These are phyloP conservation scores for Pristionchus fissidentatus DNA, from an alignment of 2,888 invertebrate genomes.

Conservation along the genomic window DNA sequence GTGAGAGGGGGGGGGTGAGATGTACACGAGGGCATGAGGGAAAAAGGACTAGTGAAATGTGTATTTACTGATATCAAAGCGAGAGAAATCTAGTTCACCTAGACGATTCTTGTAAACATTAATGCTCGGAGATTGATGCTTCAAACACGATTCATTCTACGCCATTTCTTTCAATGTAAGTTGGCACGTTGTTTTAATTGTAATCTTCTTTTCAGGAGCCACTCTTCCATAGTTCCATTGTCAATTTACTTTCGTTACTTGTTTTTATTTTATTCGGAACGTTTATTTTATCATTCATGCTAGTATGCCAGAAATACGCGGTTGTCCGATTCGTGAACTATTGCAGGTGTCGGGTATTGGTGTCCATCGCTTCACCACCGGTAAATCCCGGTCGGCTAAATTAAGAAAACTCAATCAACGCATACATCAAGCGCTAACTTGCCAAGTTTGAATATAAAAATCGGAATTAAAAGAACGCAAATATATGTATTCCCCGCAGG, in stretches of 20 bases:
- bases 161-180: neutral
- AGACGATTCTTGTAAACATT: too few relatives aligned
- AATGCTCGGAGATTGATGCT: too few relatives aligned
- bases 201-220: neutral
- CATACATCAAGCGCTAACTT: neutral
- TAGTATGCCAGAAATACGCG: neutral
- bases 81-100: too few relatives aligned
- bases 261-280: neutral
- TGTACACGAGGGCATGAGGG: too few relatives aligned
- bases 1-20: too few relatives aligned
- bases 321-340: too few relatives aligned
- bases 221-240: neutral
- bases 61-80: too few relatives aligned
- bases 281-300: neutral
- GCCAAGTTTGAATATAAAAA: neutral
- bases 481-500: neutral
- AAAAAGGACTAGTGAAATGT: too few relatives aligned
- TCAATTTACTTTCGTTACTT: neutral
- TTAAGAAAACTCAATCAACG: neutral
- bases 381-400: neutral
- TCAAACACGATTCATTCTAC: neutral
- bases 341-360: neutral
- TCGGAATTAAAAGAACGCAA: too few relatives aligned
- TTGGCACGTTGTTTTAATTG: neutral
- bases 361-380: neutral